Evolutionary conservation across 92 coral and sea anemone genomes (phyloP), one percentile per base, ranked within the genome.

Genomic region (Parazoanthus atlanticus): DNA sequence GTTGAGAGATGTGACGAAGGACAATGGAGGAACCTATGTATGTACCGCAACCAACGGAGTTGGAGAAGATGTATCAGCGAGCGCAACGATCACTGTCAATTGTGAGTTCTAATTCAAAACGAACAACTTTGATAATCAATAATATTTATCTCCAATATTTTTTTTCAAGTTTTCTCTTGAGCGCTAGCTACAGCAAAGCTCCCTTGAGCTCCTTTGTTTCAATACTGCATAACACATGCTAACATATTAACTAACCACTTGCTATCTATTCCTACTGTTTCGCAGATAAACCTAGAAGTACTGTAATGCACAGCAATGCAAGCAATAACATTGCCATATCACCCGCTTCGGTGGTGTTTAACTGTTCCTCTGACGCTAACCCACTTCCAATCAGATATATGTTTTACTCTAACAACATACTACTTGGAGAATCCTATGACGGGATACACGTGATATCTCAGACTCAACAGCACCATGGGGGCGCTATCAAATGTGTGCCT

Each of bases 11-110:
- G 76, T 85, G 49, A 89, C 34, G 65, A 85, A 75, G 26, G 31
- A 75, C 23, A 32, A 31, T 46, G 31, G 89, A 2, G 91, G 82
- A 46, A 34, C 34, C 3, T 89, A 84, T 26, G n/a, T 58, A 30
- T 89, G 91, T 47, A 89, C 85, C 6, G 88, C 91, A 8, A 11
- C 33, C 34, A 89, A 89, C 66, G 67, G 77, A 8, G 81, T 77
- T 8, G 81, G 91, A 31, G 40, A 83, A 12, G 36, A 66, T 25
- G 71, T 64, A 32, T 65, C 79, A 5, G 85, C 73, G 1, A 84
- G 79, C 28, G 78, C 74, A 36, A 13, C 40, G 26, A 33, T 89
- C 15, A 85, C 84, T 64, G 91, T 85, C 16, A 73, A 75, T 38
- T 89, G 91, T 89, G 82, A 89, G 91, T n/a, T 89, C 41, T 72